Evolutionary conservation across 2,888 invertebrate species (phyloP), one percentile per base, ranked within the genome.

Genomic region (Metellina segmentata): DNA sequence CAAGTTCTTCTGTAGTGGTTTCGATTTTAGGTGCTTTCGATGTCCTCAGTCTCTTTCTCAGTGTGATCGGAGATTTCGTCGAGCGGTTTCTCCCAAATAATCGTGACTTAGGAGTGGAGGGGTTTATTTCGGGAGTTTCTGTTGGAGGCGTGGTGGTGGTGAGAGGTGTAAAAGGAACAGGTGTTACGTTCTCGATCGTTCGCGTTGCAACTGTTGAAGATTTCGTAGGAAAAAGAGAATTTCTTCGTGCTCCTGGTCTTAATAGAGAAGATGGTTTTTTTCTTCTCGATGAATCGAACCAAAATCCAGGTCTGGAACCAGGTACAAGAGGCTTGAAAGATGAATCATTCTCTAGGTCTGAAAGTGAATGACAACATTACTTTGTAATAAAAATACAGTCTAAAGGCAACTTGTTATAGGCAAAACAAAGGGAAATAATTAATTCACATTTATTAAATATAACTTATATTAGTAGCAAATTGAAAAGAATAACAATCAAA

Each of bases 281-380:
- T 69, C 74, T 77, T 79, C 91, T 75, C 4, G 91, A 53, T 49
- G 91, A 91, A 69, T 91, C 91, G 34, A 88, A 69, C 91, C 91
- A 91, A 49, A 91, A 91, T 20, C 91, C 91, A 13, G 91, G 91
- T 72, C 91, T 51, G 7, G 91, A 91, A 20, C 91, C 91, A n/a
- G 91, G 91, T 70, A 88, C 87, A 49, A 91, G 74, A 16, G 82
- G 87, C 13, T 87, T 87, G 11, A 87, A 19, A 0, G 53, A 71
- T 4, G 61, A 13, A 7, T 91, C 87, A 8, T 77, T 70, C 20
- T 91, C 71, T 48, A 8, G 16, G 71, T 78, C 83, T 82, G 53
- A 61, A 78, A 87, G 48, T 0, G 34, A 86, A 69, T 71, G 9
- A 19, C 1, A 6, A 34, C 34, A 34, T 34, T 34, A 34, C 34